phyloP scores from a whole-genome alignment of 2,888 invertebrate genomes.

The Ethmia dodecea region DNA sequence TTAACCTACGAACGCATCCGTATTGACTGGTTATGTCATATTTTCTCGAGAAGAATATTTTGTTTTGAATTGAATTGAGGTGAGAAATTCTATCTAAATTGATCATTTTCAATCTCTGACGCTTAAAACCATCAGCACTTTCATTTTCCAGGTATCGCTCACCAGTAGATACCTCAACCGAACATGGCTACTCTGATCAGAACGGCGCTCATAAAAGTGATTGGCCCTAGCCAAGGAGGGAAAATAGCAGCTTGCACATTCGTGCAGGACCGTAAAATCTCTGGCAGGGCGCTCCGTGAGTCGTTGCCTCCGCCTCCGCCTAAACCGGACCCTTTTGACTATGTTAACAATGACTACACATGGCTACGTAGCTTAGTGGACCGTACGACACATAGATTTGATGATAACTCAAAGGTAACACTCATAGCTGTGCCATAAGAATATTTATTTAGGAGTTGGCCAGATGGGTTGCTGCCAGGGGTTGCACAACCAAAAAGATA shows the following conservation, averaged over 20 bases:
- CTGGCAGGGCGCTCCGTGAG: slow-evolving; percentile 78
- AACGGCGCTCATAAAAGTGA: slow-evolving; percentile 52
- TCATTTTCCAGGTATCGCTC: slow-evolving; percentile 12
- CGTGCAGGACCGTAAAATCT: slow-evolving; percentile 60
- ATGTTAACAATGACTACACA: slow-evolving; percentile 79
- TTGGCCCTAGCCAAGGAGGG: slow-evolving; percentile 47
- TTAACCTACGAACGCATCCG: slow-evolving; percentile 1
- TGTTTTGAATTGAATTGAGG: slow-evolving; percentile 51
- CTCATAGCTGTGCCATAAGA: no score
- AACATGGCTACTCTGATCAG: slow-evolving; percentile 55
- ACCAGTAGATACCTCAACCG: slow-evolving; percentile 13
- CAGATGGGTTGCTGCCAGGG: no score
- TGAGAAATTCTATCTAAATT: slow-evolving; percentile 34
- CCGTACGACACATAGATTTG: slow-evolving; percentile 63
- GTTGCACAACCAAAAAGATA: no score
- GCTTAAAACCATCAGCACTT: no score
- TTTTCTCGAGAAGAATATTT: slow-evolving; percentile 29
- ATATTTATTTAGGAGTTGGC: no score
- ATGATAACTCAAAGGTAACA: slow-evolving; percentile 83
- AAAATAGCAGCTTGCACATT: slow-evolving; percentile 60
- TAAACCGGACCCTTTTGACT: slow-evolving; percentile 86
- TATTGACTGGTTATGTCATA: slow-evolving; percentile 60
- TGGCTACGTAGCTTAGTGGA: slow-evolving; percentile 53
- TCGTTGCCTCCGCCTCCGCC: slow-evolving; percentile 56
- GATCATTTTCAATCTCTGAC: no score